Evolutionary conservation across 2,888 invertebrate species (phyloP), one percentile per base, ranked within the genome.

Genomic region (Drosophila kokeensis): DNA sequence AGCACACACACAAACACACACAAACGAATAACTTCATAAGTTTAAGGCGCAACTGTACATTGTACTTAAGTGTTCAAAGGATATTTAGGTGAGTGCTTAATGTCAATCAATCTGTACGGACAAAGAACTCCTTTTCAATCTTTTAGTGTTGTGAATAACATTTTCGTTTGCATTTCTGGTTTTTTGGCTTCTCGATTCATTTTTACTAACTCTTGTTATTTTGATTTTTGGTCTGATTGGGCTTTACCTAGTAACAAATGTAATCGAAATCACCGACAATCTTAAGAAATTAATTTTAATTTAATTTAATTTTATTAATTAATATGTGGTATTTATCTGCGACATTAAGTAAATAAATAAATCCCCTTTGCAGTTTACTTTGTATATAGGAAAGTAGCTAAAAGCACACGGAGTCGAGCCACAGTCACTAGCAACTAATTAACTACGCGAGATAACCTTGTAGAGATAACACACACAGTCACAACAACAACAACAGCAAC

Each of bases 31-130:
- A 67, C 85, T 87, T 42, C 21, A 42, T 42, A 90, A 87, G 75
- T 73, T 72, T 91, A 91, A 91, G 87, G 76, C 81, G 85, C 79
- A 92, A 91, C 86, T 91, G 91, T 92, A 92, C 90, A 92, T 91
- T 91, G 93, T 93, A 93, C 92, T 92, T 92, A 93, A 92, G 93
- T 92, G 92, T 92, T 92, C 89, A 91, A 91, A 91, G 90, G 81
- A 87, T 90, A 91, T 87, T 90, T 82, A 92, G 92, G 81, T 80
- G 24, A 77, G 76, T 70, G 38, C 2, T n/a, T 13, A 7, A 29
- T 1, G 8, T 24, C 1, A 6, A 10, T 45, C 42, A 42, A 21
- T 42, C 21, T 0, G 4, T 4, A 8, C 15, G 24, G 15, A 24
- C 2, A 15, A 15, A 24, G 8, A 15, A 7, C 21, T 45, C 45